Conservation (phyloP, 2,888 invertebrate species). For the Hofmannophila pseudospretella region DNA sequence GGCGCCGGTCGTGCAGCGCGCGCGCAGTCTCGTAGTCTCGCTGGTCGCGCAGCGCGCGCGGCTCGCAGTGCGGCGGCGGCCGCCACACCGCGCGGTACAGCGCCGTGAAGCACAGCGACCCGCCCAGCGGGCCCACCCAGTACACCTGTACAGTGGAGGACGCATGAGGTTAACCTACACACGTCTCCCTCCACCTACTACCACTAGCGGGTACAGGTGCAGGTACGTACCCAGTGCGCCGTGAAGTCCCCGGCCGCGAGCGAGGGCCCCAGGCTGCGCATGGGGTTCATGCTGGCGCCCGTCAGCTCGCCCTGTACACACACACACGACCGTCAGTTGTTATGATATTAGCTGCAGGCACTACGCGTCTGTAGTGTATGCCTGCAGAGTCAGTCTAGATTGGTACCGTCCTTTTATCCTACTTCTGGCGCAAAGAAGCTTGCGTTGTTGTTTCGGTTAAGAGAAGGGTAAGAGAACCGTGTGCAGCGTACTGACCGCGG, state of each 20-base stretch:
- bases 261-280: constrained; percentile 84
- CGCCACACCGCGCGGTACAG: constrained; percentile 37
- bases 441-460: no score
- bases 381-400: not conserved
- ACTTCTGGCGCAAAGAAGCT: no score
- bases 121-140: constrained; percentile 79
- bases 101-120: constrained; percentile 33
- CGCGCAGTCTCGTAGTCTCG: not conserved
- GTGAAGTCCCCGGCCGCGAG: constrained; percentile 80
- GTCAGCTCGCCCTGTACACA: constrained; percentile 81
- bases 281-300: constrained; percentile 85
- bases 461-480: no score
- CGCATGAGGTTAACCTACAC: no score
- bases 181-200: not conserved
- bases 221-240: constrained; percentile 80
- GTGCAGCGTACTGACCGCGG: constrained; percentile 69
- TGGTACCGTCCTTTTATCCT: no score
- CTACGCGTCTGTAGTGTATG: not conserved
- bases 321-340: not conserved
- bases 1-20: constrained; percentile 6
- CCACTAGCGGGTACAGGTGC: not conserved
- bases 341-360: not conserved
- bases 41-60: constrained; percentile 4
- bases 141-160: constrained; percentile 77
- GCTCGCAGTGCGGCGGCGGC: constrained; percentile 6